phyloP scores from a whole-genome alignment of 2,797 vertebrate species.

The Gymnocypris eckloni region DNA sequence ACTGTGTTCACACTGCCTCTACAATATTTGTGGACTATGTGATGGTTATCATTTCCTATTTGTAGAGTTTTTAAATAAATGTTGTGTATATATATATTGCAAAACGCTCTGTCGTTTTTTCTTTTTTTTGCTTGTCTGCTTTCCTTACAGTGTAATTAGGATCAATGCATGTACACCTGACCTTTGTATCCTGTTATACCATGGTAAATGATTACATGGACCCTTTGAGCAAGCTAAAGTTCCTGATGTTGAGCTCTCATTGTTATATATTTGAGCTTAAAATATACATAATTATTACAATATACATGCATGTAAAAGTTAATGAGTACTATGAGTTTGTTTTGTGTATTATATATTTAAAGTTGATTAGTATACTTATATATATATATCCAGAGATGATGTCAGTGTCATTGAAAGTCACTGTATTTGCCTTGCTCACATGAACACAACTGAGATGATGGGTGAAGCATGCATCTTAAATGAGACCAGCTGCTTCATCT shows the following conservation, averaged over 20 bases:
- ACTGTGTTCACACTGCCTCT: constrained; percentile 54
- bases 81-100: constrained; percentile 56
- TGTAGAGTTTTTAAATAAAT: constrained; percentile 62
- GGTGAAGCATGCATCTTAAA: background rate
- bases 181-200: constrained; percentile 4
- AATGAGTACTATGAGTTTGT: background rate
- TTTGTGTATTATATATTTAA: background rate
- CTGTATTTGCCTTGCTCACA: background rate
- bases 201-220: constrained; percentile 29
- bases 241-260: background rate
- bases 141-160: background rate
- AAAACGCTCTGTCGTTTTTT: background rate
- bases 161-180: background rate
- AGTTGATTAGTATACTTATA: background rate
- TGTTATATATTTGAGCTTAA: background rate
- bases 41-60: constrained; percentile 56
- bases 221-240: background rate
- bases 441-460: background rate
- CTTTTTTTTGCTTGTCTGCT: background rate
- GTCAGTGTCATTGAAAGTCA: background rate
- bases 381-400: background rate
- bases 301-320: background rate
- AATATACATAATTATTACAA: background rate
- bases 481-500: constrained; percentile 1
- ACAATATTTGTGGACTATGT: constrained; percentile 65